Percentiles rank a stretch among this genome's conserved stretches.
phyloP scores from a whole-genome alignment of 2,888 invertebrate species.

The Acrobeloides nanus region DNA sequence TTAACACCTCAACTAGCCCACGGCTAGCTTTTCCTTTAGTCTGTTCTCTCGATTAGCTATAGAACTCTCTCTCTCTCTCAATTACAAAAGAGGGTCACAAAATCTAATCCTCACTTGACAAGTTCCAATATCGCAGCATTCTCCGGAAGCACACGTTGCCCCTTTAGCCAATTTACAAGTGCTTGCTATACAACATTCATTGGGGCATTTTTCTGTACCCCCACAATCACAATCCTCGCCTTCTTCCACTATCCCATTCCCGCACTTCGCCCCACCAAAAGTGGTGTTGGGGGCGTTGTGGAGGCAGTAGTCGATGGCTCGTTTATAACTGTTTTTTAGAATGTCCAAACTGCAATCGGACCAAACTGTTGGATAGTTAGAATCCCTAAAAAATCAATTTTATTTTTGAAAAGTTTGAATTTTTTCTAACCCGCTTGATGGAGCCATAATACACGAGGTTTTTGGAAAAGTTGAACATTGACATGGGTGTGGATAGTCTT shows the following conservation, averaged over 20 bases:
- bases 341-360: slow-evolving; percentile 87
- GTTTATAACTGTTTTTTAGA: slow-evolving; percentile 78
- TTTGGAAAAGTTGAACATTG: slow-evolving; percentile 68
- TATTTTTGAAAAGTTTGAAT: too few species aligned
- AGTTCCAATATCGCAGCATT: slow-evolving; percentile 74
- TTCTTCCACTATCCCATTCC: slow-evolving; percentile 85
- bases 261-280: slow-evolving; percentile 71
- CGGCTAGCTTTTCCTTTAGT: too few species aligned
- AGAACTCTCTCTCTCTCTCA: too few species aligned
- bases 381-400: too few species aligned
- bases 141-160: slow-evolving; percentile 90
- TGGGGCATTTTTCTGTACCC: slow-evolving; percentile 66
- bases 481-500: slow-evolving; percentile 71
- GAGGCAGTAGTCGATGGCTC: slow-evolving; percentile 91
- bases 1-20: too few species aligned
- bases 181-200: slow-evolving; percentile 67
- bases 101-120: too few species aligned
- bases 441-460: slow-evolving; percentile 96
- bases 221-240: slow-evolving; percentile 96
- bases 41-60: too few species aligned
- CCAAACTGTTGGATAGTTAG: slow-evolving; percentile 86
- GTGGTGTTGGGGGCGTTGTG: slow-evolving; percentile 71
- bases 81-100: too few species aligned
- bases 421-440: slow-evolving; percentile 78
- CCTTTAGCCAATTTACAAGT: slow-evolving; percentile 78